Evolutionary conservation across 2,113 vertebrate genomes (phyloP), one percentile per base, ranked within the genome.

Genomic region (Nerophis lumbriciformis): DNA sequence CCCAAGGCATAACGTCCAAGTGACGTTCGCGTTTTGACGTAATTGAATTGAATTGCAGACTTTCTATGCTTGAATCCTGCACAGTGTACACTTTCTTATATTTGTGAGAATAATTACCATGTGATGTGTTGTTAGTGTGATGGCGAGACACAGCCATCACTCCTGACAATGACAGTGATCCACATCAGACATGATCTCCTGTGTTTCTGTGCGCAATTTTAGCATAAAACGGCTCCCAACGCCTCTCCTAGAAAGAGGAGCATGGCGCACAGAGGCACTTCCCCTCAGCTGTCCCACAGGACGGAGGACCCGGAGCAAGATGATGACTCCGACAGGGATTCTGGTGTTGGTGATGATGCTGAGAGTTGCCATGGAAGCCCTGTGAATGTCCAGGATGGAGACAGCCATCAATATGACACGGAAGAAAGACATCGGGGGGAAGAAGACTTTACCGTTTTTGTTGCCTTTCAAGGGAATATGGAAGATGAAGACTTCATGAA

Each of bases 391-490:
- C 73, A 78, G 8, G 72, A 82, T 15, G 42, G 54, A 8, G 48
- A 45, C 19, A 37, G 59, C 36, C 59, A 63, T 16, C 61, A 68
- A 48, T 65, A 77, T 64, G 71, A 15, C 39, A 14, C 15, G 1
- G 66, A 78, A 53, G 73, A 65, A 68, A 53, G 12, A 21, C 4
- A 37, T 14, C 28, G 6, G 7, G 59, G 60, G 19, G 76, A 63
- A 49, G 84, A 87, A 70, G 85, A 91, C 79, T 93, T 92, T 54
- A 97, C 90, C 0, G 94, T 99, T 66, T 97, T 96, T 78, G 85
- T 98, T 66, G 92, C 95, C 74, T 97, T 99, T 80, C 92, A 91
- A 87, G 96, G 96, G 71, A 94, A 95, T 83, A 93, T 98, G 86
- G 87, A 90, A 28, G 97, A 99, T 83, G 90, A 87, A 72, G 94